Percentiles rank a stretch among this genome's conserved stretches.
Evolutionary conservation across 1,140 invertebrate genomes (phyloP).

Genomic region (Bilobella aurantiaca): DNA sequence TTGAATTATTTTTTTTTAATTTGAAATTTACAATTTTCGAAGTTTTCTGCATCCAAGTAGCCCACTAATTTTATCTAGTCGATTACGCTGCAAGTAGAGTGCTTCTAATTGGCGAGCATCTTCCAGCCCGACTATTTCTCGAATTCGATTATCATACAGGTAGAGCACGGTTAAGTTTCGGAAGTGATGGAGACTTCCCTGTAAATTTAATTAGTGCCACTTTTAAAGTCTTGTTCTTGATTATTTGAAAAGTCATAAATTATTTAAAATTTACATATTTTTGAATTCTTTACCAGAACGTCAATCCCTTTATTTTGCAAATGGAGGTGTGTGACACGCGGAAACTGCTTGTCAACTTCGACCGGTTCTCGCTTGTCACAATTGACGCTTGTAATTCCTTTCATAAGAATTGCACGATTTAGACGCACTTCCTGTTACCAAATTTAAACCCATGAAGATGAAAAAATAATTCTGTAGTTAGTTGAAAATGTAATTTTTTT

Average conservation of each 20-base stretch:
- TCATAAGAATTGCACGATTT: constrained; percentile 16
- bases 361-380: constrained; percentile 13
- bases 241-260: too few relatives aligned
- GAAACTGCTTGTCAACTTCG: constrained; percentile 22
- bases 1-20: neutral
- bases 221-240: too few relatives aligned
- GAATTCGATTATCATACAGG: constrained; percentile 56
- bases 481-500: too few relatives aligned
- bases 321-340: constrained; percentile 24
- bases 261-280: constrained; percentile 17
- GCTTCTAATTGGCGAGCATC: constrained; percentile 49
- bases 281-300: constrained; percentile 39
- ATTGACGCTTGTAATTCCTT: constrained; percentile 24
- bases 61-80: constrained; percentile 53
- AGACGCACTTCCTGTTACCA: constrained; percentile 26
- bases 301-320: constrained; percentile 26
- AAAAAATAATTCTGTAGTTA: too few relatives aligned
- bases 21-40: constrained; percentile 47
- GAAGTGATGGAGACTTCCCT: constrained; percentile 47
- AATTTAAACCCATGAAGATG: too few relatives aligned
- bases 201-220: too few relatives aligned
- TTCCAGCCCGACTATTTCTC: constrained; percentile 48
- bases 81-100: constrained; percentile 58
- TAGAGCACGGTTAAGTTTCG: constrained; percentile 53
- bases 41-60: constrained; percentile 48